These are phyloP conservation scores for Toxotes lorentzi DNA, from an alignment of 2,797 vertebrate genomes.

Conservation along the genomic window DNA sequence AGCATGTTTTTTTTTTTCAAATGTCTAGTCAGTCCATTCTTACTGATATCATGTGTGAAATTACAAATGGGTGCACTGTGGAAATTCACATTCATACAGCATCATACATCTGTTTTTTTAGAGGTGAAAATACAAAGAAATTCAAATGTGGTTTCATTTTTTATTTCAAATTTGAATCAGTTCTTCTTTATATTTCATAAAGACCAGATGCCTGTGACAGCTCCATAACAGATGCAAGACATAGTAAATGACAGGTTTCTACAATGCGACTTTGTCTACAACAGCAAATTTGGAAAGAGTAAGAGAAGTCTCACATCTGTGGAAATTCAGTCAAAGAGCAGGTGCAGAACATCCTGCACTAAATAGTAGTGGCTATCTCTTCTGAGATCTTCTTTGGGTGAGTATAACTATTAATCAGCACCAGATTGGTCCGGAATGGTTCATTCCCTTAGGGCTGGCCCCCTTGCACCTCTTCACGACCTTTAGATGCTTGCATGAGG, in stretches of 20 bases:
- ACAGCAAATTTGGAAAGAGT: slow-evolving; percentile 3
- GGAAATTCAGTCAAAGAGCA: slow-evolving; percentile 26
- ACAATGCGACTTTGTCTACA: neutral
- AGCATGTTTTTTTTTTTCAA: slow-evolving; percentile 8
- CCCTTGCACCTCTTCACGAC: slow-evolving; percentile 59
- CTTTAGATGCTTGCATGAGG: slow-evolving; percentile 73
- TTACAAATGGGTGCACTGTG: neutral
- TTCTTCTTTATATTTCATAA: neutral
- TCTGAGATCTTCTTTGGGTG: slow-evolving; percentile 25
- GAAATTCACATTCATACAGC: neutral
- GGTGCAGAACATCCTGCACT: slow-evolving; percentile 29
- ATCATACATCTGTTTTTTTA: neutral
- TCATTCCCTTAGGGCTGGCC: slow-evolving; percentile 40
- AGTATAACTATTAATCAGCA: slow-evolving; percentile 19
- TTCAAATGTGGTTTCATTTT: neutral
- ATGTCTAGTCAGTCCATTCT: slow-evolving; percentile 4
- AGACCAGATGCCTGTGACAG: neutral
- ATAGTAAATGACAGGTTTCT: neutral
- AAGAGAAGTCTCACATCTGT: neutral
- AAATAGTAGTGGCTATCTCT: slow-evolving; percentile 17
- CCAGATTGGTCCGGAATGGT: slow-evolving; percentile 31
- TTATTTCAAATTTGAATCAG: neutral
- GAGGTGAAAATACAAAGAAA: neutral
- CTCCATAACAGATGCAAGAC: slow-evolving; percentile 15
- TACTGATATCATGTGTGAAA: slow-evolving; percentile 26